These are phyloP conservation scores for Alitta virens DNA, from an alignment of 2,888 invertebrate genomes.

Conservation along the genomic window DNA sequence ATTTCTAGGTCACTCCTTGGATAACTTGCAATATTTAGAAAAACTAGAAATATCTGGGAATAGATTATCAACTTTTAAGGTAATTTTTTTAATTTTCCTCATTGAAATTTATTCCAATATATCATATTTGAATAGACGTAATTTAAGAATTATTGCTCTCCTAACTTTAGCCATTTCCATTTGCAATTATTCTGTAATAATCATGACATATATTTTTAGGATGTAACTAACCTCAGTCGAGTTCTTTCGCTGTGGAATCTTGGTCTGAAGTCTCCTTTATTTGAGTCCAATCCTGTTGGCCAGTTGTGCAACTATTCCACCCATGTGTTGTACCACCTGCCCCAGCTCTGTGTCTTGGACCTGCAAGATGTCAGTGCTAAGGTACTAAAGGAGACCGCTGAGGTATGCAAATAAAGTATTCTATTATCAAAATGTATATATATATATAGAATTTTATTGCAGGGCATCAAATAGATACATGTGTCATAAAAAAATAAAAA, in stretches of 20 bases:
- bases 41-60: conserved; percentile 55
- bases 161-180: too few relatives aligned
- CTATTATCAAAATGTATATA: too few relatives aligned
- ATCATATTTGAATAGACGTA: background rate
- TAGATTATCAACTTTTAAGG: conserved; percentile 48
- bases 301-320: conserved; percentile 55
- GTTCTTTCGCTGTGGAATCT: conserved; percentile 41
- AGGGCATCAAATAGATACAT: too few relatives aligned
- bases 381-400: conserved; percentile 47
- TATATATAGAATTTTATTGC: too few relatives aligned
- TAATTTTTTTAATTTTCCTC: conserved; percentile 25
- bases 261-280: conserved; percentile 52
- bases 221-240: conserved; percentile 47
- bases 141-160: too few relatives aligned
- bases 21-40: conserved; percentile 41
- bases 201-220: too few relatives aligned
- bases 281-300: conserved; percentile 48
- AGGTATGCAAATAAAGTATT: conserved; percentile 44
- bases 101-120: background rate
- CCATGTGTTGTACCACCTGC: conserved; percentile 54
- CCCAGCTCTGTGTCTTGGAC: conserved; percentile 47
- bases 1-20: conserved; percentile 45
- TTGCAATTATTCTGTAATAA: too few relatives aligned
- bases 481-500: too few relatives aligned
- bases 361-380: conserved; percentile 48